Base-by-base conservation (phyloP, 2,888 invertebrate genomes). In the Chironomus tentans region DNA sequence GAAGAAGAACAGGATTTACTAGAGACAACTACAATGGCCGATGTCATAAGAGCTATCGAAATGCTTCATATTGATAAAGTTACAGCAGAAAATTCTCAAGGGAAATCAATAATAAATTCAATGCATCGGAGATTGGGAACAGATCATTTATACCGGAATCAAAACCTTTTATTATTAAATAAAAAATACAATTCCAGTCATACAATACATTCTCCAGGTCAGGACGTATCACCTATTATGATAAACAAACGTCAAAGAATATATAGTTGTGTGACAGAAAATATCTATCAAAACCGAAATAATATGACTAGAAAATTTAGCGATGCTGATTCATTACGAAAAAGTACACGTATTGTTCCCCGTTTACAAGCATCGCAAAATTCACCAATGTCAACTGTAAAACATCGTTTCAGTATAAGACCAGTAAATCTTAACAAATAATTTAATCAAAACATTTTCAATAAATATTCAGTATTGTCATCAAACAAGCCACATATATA, bases 1-100 rank as follows among this genome's bases (percentile, higher is more conserved):
- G 77, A 78, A 62, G 71, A 78, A 12, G 82, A 83, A 48, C 80
- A 81, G 78, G 80, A 83, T 80, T 87, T 93, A 12, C 84, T 94
- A 76, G 94, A 94, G 82, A 90, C 92, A 79, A 94, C 94, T 0
- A 92, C 93, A 22, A 87, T 94, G 13, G 94, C 93, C 0, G 93
- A 94, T 83, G 87, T 94, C 75, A 86, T 94, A 28, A 86, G 93
- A 76, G 93, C 92, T 0, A 83, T 94, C 70, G 90, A 92, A 69
- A 88, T 89, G n/a, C 85, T 93, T 38, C 88, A 88, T 78, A 83
- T 86, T 0, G 82, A 85, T 70, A 85, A 86, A 0, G 85, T 62
- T 21, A 22, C 18, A 38, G 38, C 76, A 1, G 62, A 68, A 12
- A 18, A 68, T 46, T 46, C 28, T 46, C 74, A 77, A 28, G 68